These are phyloP conservation scores for Limnephilus auricula DNA, from an alignment of 2,888 invertebrate species.

Conservation along the genomic window DNA sequence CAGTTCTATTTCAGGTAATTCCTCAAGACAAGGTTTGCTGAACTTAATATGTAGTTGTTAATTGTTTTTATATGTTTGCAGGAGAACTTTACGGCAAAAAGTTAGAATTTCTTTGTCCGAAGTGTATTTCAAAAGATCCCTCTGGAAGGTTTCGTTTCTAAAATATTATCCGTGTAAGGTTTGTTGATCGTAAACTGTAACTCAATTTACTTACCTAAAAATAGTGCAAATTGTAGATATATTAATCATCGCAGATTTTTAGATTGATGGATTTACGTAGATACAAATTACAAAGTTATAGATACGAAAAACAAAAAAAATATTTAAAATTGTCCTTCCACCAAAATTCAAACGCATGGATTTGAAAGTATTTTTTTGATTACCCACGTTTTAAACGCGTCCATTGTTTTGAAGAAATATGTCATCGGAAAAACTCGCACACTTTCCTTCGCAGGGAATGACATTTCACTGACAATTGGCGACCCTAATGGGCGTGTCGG, in stretches of 20 bases:
- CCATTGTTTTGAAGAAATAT: constrained; percentile 38
- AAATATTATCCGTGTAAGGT: background rate
- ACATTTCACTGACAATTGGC: constrained; percentile 32
- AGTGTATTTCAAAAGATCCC: background rate
- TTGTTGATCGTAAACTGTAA: background rate
- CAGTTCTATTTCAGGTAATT: too few species aligned
- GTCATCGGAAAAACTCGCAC: constrained; percentile 39
- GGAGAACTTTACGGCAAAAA: too few species aligned
- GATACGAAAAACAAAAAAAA: too few species aligned
- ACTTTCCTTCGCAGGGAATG: constrained; percentile 29
- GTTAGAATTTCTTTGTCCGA: too few species aligned
- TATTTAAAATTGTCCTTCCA: background rate
- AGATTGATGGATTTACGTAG: background rate
- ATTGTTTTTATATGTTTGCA: too few species aligned
- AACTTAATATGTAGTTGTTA: too few species aligned
- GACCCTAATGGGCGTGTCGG: background rate
- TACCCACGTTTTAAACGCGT: background rate
- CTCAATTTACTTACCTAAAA: background rate
- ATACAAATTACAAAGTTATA: too few species aligned
- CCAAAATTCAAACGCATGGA: background rate
- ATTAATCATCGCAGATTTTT: background rate
- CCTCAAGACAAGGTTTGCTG: too few species aligned
- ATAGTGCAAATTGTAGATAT: background rate
- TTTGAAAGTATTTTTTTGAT: background rate
- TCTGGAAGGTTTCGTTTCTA: background rate